phyloP scores from a whole-genome alignment of 2,888 invertebrate genomes.

The Orthosia gracilis region DNA sequence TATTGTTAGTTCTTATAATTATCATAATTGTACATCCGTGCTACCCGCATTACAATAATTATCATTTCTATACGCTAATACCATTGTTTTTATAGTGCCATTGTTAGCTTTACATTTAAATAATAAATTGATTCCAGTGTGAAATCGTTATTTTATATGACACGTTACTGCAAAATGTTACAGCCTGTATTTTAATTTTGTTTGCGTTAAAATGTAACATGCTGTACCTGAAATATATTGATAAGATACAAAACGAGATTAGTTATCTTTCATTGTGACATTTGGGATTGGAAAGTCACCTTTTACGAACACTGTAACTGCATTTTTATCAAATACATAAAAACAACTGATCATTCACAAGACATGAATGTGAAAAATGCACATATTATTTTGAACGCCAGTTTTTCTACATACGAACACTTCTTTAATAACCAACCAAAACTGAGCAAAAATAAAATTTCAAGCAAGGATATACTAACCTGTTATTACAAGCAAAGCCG shows the following conservation, averaged over 20 bases:
- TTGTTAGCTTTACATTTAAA: constrained; percentile 41
- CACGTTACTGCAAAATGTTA: constrained; percentile 3
- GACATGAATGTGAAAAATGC: not conserved
- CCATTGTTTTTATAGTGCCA: constrained; percentile 38
- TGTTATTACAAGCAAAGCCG: constrained; percentile 34
- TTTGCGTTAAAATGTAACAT: not conserved
- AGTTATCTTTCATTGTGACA: constrained; percentile 9
- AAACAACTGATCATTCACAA: not conserved
- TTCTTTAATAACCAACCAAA: not conserved
- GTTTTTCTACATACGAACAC: too few species aligned
- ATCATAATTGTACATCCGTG: constrained; percentile 51
- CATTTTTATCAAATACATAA: constrained; percentile 11
- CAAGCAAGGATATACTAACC: constrained; percentile 19
- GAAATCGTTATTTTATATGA: constrained; percentile 26
- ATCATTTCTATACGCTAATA: constrained; percentile 44
- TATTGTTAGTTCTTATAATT: constrained; percentile 59
- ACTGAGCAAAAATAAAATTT: constrained; percentile 9
- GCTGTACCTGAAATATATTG: constrained; percentile 25
- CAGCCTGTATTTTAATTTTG: not conserved
- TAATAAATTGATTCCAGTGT: constrained; percentile 33
- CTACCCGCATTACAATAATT: constrained; percentile 34
- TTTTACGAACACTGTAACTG: constrained; percentile 11
- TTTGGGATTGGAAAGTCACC: constrained; percentile 22
- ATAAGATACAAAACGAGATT: constrained; percentile 35
- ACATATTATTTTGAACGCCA: too few species aligned